These are phyloP conservation scores for Neelides sp. DNA, from an alignment of 1,140 invertebrate species.

Conservation along the genomic window DNA sequence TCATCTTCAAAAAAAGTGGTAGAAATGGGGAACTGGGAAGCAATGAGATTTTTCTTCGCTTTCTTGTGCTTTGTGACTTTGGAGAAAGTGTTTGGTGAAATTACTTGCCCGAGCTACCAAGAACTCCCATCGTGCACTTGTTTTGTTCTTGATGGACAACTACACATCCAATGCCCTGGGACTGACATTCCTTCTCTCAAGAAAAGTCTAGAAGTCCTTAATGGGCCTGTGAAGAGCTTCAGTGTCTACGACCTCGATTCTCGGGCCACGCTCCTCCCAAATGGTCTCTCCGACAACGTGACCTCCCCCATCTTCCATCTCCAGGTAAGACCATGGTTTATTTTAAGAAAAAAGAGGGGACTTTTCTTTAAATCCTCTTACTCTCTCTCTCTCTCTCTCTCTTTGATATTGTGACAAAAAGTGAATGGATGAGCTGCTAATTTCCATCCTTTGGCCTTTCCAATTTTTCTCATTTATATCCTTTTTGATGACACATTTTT, in stretches of 20 bases:
- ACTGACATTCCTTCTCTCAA: conserved; percentile 49
- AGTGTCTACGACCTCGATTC: conserved; percentile 47
- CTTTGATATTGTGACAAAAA: too few species aligned
- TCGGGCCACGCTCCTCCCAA: conserved; percentile 25
- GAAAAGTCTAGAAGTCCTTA: conserved; percentile 42
- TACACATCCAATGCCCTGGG: conserved; percentile 76
- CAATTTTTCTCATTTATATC: too few species aligned
- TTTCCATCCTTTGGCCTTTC: too few species aligned
- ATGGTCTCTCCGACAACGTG: conserved; percentile 29
- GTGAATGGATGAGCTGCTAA: too few species aligned
- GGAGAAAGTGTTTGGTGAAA: conserved; percentile 19
- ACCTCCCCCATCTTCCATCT: conserved; percentile 29
- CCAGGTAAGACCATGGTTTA: conserved; percentile 16
- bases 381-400: too few species aligned
- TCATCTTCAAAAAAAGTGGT: too few species aligned
- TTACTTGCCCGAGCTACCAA: conserved; percentile 52
- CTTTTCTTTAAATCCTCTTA: too few species aligned
- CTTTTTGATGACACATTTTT: too few species aligned
- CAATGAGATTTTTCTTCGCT: too few species aligned
- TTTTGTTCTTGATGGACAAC: conserved; percentile 77
- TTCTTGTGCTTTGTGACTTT: too few species aligned
- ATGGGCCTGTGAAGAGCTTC: conserved; percentile 57
- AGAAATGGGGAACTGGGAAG: too few species aligned
- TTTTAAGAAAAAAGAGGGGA: too few species aligned
- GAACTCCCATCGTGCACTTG: conserved; percentile 69